A percentile compares a stretch with the other conserved stretches of the same genome.
phyloP scores from a whole-genome alignment of 2,888 invertebrate genomes.

The Hirtodrosophila histrioides region DNA sequence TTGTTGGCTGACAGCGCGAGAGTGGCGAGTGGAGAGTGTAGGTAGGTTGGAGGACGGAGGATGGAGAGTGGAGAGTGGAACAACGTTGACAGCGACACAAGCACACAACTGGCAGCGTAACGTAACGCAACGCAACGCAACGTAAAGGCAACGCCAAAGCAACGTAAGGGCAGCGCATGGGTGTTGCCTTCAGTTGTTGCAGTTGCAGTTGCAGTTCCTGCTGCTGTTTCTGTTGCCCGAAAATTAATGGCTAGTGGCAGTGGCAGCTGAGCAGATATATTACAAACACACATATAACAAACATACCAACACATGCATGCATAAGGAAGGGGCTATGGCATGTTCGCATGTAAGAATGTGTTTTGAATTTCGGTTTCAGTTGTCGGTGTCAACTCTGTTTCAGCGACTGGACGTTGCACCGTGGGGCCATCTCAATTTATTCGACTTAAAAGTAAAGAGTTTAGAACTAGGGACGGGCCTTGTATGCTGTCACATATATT shows the following conservation, averaged over 20 bases:
- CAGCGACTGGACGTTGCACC: conserved; percentile 11
- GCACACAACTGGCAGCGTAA: conserved; percentile 45
- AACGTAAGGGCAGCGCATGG: conserved; percentile 39
- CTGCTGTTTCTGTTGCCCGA: conserved; percentile 60
- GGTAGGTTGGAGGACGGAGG: too few relatives aligned
- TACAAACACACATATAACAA: neutral
- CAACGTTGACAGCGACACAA: conserved; percentile 44
- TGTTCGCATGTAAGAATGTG: conserved; percentile 8
- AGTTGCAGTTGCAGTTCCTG: conserved; percentile 19
- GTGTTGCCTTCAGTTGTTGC: conserved; percentile 33
- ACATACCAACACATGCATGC: neutral
- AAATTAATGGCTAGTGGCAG: conserved; percentile 75
- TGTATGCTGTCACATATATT: too few relatives aligned
- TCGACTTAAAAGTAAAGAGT: too few relatives aligned
- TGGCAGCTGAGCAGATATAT: conserved; percentile 62
- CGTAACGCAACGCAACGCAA: conserved; percentile 33
- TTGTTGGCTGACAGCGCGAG: conserved; percentile 74
- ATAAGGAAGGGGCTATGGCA: conserved; percentile 1
- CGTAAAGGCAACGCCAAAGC: conserved; percentile 29
- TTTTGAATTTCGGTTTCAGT: conserved; percentile 32
- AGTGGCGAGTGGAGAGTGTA: conserved; percentile 30
- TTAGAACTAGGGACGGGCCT: too few relatives aligned
- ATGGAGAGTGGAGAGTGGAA: conserved; percentile 19
- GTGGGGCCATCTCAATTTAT: too few relatives aligned
- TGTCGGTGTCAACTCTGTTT: conserved; percentile 51